Base-by-base conservation (phyloP, 2,888 invertebrate genomes). In the Heliothis peltigera region DNA sequence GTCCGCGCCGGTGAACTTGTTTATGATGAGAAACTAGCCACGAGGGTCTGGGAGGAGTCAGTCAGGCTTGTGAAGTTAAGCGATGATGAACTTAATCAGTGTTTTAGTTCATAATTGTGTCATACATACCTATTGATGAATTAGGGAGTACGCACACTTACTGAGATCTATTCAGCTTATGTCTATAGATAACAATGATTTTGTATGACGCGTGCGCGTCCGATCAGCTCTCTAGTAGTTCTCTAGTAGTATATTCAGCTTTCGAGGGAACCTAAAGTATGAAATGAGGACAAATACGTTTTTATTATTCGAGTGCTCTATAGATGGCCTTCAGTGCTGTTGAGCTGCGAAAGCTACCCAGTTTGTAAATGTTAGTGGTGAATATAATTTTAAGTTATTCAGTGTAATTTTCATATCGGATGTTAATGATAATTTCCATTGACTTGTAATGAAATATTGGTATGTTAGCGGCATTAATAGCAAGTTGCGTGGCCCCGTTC, bases 11-110 rank as follows among this genome's bases (percentile, higher is more conserved):
- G 93, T 0, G 95, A 95, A n/a, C 95, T 95, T 2, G 96, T 96
- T 1, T 95, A 95, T 71, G 96, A 97, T 84, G 95, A 96, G 75
- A 96, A 96, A 5, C 95, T 96, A 68, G 97, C 97, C 2, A 97
- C 96, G 5, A 96, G 96, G 78, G 92, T 98, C 49, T 99, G 98
- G 98, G 97, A 98, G 69, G 92, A 97, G 48, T 97, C 98, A 47
- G 96, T 97, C 70, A 95, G 95, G 75, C 88, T 98, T 39, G 97
- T 96, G 1, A 96, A 96, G 79, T 87, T 98, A 32, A 96, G 95
- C 77, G 91, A 96, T 0, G 92, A 95, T 35, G 97, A 97, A 88
- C 95, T 97, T 15, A 96, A 96, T 82, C 96, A 96, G 82, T 97
- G 89, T 68, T 80, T 84, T 60, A 58, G 70, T 60, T 70, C 81